Conservation (phyloP, 2,113 vertebrate genomes). For the Peucedramus taeniatus region DNA sequence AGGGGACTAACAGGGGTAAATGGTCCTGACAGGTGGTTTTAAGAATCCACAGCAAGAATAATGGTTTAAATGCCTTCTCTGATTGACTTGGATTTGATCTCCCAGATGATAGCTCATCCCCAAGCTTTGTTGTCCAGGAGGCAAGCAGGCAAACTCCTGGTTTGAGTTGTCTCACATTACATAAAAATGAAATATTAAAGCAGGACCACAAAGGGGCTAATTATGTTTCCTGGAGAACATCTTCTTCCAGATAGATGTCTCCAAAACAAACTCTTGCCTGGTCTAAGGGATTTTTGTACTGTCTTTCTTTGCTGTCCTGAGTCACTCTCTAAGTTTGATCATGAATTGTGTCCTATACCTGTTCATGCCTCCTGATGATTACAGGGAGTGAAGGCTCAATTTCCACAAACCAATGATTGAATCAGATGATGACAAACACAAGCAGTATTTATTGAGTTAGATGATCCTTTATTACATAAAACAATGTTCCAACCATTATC, state of each 20-base stretch:
- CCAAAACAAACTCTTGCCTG: not conserved
- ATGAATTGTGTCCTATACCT: not conserved
- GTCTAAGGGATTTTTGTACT: not conserved
- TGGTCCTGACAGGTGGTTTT: not conserved
- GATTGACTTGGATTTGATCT: not conserved
- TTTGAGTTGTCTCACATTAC: not conserved
- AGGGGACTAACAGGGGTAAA: not conserved
- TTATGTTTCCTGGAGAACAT: not conserved
- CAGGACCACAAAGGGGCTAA: not conserved
- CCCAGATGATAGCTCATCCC: not conserved
- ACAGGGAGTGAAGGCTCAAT: not conserved
- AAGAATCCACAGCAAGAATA: not conserved
- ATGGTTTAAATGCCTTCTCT: not conserved
- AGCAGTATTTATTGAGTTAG: constrained; percentile 14
- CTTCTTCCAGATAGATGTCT: not conserved
- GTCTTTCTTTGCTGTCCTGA: not conserved
- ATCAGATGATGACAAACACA: not conserved
- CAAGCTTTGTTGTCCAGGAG: not conserved
- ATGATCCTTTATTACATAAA: not conserved
- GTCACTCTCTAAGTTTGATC: not conserved
- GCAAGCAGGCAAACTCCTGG: not conserved
- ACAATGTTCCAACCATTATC: not conserved
- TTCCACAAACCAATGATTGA: not conserved
- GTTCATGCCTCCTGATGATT: not conserved
- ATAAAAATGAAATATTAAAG: not conserved